A percentile compares a stretch with the other conserved stretches of the same genome.
These are phyloP conservation scores for Harpagus bidentatus DNA, from an alignment of 2,113 vertebrate genomes.

Conservation along the genomic window DNA sequence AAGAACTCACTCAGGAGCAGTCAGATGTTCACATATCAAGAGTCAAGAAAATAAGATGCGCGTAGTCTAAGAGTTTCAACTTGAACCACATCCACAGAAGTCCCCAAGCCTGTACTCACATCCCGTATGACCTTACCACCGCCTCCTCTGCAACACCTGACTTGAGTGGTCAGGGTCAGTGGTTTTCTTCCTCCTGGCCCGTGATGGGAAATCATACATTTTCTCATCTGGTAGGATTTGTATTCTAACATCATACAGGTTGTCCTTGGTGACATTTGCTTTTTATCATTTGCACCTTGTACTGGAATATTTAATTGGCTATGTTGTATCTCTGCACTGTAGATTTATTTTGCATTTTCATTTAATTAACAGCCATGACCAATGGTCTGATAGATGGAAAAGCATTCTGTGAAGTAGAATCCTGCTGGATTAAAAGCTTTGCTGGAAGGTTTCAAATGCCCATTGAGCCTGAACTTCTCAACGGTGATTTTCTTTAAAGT, in stretches of 20 bases:
- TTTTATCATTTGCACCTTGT: constrained; percentile 25
- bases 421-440: constrained; percentile 44
- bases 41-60: neutral
- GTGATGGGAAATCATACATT: neutral
- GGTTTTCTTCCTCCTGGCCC: neutral
- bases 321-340: neutral
- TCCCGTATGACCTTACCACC: fast-evolving
- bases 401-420: constrained; percentile 1
- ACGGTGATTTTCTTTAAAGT: neutral
- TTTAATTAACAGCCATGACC: constrained; percentile 50
- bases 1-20: neutral
- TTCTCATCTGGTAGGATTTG: neutral
- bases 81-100: neutral
- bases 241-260: constrained; percentile 2
- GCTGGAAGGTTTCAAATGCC: neutral
- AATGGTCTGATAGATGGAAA: constrained; percentile 21
- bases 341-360: constrained; percentile 36
- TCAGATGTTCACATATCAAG: neutral
- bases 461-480: neutral
- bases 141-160: neutral
- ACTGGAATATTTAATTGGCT: constrained; percentile 21
- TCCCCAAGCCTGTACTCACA: neutral
- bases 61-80: neutral
- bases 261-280: neutral
- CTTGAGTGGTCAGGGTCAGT: neutral